Evolutionary conservation across 2,113 vertebrate species (phyloP), one percentile per base, ranked within the genome.

Genomic region (Dasyprocta punctata): DNA sequence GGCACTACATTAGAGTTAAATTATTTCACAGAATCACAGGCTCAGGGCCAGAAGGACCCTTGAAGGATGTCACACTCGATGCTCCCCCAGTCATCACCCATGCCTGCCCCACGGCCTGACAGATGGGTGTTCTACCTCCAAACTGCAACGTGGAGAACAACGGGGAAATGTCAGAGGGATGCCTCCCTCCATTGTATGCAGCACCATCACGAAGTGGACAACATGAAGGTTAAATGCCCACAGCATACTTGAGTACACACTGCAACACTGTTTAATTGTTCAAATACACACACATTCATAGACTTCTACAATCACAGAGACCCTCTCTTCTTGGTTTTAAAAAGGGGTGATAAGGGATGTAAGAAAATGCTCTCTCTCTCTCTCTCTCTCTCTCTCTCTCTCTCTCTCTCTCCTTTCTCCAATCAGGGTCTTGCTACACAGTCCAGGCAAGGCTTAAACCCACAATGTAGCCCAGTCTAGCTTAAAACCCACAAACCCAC

Each of bases 1-100:
- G 94, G 60, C 58, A 97, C 95, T 97, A 82, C 0, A 6, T 83
- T 86, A 97, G 94, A 98, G 77, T 30, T 93, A 96, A 97, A 98
- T 95, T 95, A 96, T 83, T 97, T 94, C 86, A 92, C 30, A 97
- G 92, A 97, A 93, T 84, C 61, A 5, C 38, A 87, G 5, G 84
- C 92, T 97, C 85, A 81, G 94, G 89, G 80, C 92, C 65, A 58
- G 95, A 97, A 96, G 92, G 86, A 63, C 93, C 92, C 97, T 86
- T 83, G 44, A 82, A 96, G 96, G 86, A 95, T 2, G 0, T 89
- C 75, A 86, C 3, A 28, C 63, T 83, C 38, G 38, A 1, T 17
- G 49, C 52, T 73, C 56, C 41, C 63, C 71, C 7, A 24, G 38
- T 14, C 60, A 63, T 78, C 87, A 69, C 63, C 88, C 2, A 0